Evolutionary conservation across 2,888 invertebrate genomes (phyloP).

Genomic region (Yponomeuta malinellus): DNA sequence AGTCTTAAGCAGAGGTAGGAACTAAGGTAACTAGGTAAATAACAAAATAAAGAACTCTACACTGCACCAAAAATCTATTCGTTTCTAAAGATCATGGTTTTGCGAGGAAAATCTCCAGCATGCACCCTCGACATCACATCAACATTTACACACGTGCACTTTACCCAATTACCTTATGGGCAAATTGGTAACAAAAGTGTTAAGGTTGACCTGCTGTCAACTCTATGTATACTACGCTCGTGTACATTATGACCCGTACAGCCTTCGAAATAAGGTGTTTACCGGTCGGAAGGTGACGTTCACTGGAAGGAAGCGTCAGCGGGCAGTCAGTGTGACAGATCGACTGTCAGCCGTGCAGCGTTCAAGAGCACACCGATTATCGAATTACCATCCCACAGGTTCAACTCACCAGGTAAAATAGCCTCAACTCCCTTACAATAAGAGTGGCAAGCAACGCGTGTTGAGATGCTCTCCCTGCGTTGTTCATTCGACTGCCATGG

Average conservation of each 20-base stretch:
- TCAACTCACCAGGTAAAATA: constrained; percentile 1
- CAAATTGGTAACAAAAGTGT: background rate
- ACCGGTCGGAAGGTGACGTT: background rate
- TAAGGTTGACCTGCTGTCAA: background rate
- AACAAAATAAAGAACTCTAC: no score
- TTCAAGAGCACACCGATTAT: constrained; percentile 71
- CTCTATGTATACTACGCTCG: no score
- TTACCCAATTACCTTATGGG: background rate
- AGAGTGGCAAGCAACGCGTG: background rate
- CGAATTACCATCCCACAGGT: constrained; percentile 46
- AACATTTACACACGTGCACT: background rate
- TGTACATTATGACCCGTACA: background rate
- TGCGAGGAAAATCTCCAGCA: no score
- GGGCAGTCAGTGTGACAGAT: constrained; percentile 48
- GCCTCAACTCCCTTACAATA: background rate
- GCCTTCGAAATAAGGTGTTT: background rate
- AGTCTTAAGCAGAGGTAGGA: no score
- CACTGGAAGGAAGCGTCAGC: constrained; percentile 27
- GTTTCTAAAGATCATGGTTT: no score
- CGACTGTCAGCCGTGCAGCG: constrained; percentile 39
- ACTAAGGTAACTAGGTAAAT: no score
- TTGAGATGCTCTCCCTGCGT: constrained; percentile 22
- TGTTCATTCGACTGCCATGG: constrained; percentile 72
- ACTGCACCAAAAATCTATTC: no score
- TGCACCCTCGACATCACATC: background rate